Percentiles rank a stretch among this genome's conserved stretches.
Evolutionary conservation across 2,113 vertebrate species (phyloP).

Genomic region (Saimiri boliviensis): DNA sequence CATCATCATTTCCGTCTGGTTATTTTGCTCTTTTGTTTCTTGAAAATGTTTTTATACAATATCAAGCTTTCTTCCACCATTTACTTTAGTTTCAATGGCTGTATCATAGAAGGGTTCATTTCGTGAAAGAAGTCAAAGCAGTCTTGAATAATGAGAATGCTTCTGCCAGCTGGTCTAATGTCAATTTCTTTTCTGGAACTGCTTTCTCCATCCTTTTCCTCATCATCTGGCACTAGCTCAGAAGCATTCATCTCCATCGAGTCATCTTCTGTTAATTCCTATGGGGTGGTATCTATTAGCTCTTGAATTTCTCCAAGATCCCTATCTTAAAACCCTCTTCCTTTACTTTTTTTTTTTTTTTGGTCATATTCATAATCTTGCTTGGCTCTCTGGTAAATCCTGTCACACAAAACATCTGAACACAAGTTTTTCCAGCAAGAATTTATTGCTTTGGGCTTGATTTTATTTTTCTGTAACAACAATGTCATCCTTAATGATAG

Average conservation of each 20-base stretch:
- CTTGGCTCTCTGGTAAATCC: background rate
- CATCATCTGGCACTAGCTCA: background rate
- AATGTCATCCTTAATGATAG: background rate
- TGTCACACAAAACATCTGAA: background rate
- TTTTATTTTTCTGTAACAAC: background rate
- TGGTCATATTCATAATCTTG: background rate
- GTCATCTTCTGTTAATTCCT: background rate
- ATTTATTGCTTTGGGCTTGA: background rate
- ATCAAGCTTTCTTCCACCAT: background rate
- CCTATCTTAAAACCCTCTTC: background rate
- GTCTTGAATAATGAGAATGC: background rate
- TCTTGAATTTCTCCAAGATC: background rate
- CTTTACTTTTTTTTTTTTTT: background rate
- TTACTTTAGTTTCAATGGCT: background rate
- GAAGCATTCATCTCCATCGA: background rate
- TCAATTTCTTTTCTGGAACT: background rate
- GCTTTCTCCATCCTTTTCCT: background rate
- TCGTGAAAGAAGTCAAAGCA: background rate
- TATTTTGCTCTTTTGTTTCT: background rate
- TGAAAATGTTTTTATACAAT: background rate
- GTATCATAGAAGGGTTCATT: background rate
- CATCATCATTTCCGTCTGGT: background rate
- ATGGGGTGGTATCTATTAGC: background rate
- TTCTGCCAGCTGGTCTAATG: background rate
- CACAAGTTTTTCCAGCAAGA: background rate